Conservation (phyloP, 2,888 invertebrate genomes). For the Andrena marginata region DNA sequence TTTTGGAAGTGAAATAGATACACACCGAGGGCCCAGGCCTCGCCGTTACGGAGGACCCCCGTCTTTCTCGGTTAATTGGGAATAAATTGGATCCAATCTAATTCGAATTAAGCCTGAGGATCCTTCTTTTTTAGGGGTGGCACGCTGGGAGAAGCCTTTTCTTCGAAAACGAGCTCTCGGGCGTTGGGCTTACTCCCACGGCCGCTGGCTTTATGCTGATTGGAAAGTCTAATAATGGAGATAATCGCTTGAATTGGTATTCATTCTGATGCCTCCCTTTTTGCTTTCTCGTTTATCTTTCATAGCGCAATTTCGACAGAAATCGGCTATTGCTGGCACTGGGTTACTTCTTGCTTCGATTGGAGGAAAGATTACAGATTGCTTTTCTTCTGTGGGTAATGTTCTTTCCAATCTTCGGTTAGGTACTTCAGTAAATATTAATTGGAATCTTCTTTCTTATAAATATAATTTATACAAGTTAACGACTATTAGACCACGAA, state of each 20-base stretch:
- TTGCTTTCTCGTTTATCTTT: not conserved
- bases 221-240: constrained; percentile 50
- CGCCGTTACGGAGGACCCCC: constrained; percentile 30
- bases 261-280: not conserved
- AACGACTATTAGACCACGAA: not conserved
- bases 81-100: constrained; percentile 80
- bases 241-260: constrained; percentile 50
- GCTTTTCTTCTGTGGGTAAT: not conserved
- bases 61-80: constrained; percentile 73
- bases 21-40: constrained; percentile 3
- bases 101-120: constrained; percentile 75
- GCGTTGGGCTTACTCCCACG: constrained; percentile 36
- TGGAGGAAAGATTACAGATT: not conserved
- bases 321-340: not conserved
- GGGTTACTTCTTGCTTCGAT: not conserved
- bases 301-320: not conserved
- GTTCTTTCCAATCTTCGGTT: not conserved
- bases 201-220: constrained; percentile 32
- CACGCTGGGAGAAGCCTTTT: constrained; percentile 33
- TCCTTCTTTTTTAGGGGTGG: constrained; percentile 35
- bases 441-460: not conserved
- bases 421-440: not conserved
- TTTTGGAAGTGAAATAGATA: constrained; percentile 65
- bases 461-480: not conserved
- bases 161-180: constrained; percentile 49